Evolutionary conservation across 2,888 invertebrate species (phyloP), one percentile per base, ranked within the genome.

Genomic region (Portevinia maculata): DNA sequence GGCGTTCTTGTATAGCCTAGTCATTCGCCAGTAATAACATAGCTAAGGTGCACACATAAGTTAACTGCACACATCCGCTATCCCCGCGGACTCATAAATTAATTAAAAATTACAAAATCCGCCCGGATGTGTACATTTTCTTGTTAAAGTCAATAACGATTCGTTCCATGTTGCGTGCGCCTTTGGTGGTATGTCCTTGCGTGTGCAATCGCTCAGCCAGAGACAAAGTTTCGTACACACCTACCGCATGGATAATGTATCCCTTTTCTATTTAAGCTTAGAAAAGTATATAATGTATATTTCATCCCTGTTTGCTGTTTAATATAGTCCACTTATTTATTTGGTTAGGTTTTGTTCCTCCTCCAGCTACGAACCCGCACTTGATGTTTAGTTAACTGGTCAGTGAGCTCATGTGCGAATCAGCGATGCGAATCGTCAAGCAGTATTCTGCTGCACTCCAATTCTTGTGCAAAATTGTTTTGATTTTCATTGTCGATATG

Each of bases 301-400:
- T 9, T 15, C 5, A 39, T 24, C 37, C 24, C 30, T 44, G n/a
- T 62, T 32, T 24, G 46, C 7, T 41, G 53, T 46, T 44, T 55
- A 69, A 48, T 37, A 17, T 57, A 67, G 53, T 67, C 41, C 65
- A 65, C 65, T 41, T 53, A 65, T 52, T 52, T 65, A 65, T 65
- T 53, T 62, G 48, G 41, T 53, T 53, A 53, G 41, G 30, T 41
- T 53, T 41, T 30, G 41, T 28, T 32, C 24, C 21, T 15, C 19
- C 15, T 15, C 21, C 53, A 24, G 3, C 28, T 7, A 3, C 8
- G 7, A 8, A 11, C 13, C 44, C 8, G n/a, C 8, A 11, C 19
- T 15, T 19, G 39, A 48, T 24, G 28, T 57, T 57, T 57, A 55
- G 69, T 46, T 39, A 69, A 69, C 69, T 69, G 69, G 57, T 57